Evolutionary conservation across 2,797 vertebrate species (phyloP), one percentile per base, ranked within the genome.

Genomic region (Coilia nasus): DNA sequence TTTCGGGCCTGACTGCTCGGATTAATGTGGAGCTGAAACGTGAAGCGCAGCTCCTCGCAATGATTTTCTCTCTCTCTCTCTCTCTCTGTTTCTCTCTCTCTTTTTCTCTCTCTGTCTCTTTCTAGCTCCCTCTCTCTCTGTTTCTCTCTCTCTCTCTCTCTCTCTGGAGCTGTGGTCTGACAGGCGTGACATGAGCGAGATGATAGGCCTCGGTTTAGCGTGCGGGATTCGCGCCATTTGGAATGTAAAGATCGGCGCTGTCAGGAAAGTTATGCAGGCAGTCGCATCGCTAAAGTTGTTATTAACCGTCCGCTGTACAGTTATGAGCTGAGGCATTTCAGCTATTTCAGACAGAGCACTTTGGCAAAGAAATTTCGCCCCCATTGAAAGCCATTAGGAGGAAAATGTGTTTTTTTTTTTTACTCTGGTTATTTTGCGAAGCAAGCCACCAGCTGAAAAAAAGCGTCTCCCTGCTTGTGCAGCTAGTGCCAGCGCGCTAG

Each of bases 161-260:
- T 54, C 50, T 54, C 50, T 54, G 50, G 9, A 3, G 50, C 28
- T 75, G 67, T 44, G 71, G 17, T 44, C 15, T 78, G 71, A 78
- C 71, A 78, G 71, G 71, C 71, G 35, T 78, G 71, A 78, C 71
- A 78, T 78, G 71, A 78, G 71, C 31, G 35, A 44, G 31, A 78
- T 78, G 71, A 78, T 78, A 21, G 71, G 35, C 35, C 71, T 78
- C 31, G 31, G 31, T 78, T 78, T 78, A 35, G 35, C 35, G 17
- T 44, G 71, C 41, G 31, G 71, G 71, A 78, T 44, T 78, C 1
- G 35, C 35, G 35, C 71, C 31, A 78, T 44, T 78, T 78, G 35
- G 71, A 78, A 78, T 78, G 71, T 78, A 44, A 21, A 44, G 71
- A 78, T 78, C 71, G 15, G 17, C 35, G 25, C 17, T 44, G 15